Conservation (phyloP, 2,113 vertebrate genomes). For the Mesocricetus auratus region DNA sequence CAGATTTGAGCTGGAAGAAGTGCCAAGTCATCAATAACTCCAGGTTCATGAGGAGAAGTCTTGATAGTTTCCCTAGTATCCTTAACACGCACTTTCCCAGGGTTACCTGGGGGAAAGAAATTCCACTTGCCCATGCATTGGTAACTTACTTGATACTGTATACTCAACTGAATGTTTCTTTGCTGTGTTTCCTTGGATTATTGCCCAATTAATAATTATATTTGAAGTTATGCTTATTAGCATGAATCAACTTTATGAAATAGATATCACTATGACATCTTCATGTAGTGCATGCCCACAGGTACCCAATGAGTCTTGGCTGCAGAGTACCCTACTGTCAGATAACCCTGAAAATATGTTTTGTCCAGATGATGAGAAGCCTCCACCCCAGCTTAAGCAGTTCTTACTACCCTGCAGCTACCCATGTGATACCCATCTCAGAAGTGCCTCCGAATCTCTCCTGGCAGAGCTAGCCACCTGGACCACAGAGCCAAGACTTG, state of each 20-base stretch:
- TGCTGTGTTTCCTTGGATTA: background rate
- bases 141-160: background rate
- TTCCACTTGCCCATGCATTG: background rate
- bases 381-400: background rate
- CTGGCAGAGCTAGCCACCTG: constrained; percentile 14
- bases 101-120: background rate
- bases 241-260: background rate
- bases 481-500: constrained; percentile 2
- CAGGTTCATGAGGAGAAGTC: background rate
- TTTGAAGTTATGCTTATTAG: background rate
- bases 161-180: too few species aligned
- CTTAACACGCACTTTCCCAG: background rate
- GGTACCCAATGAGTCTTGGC: background rate
- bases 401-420: background rate
- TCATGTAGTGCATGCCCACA: background rate
- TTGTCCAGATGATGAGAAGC: background rate
- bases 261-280: background rate
- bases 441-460: background rate
- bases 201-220: background rate
- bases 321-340: background rate
- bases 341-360: background rate
- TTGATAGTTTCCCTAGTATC: background rate
- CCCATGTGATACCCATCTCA: background rate
- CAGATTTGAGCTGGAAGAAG: background rate
- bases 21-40: background rate